These are phyloP conservation scores for Darwinula stevensoni DNA, from an alignment of 2,888 invertebrate genomes.

Conservation along the genomic window DNA sequence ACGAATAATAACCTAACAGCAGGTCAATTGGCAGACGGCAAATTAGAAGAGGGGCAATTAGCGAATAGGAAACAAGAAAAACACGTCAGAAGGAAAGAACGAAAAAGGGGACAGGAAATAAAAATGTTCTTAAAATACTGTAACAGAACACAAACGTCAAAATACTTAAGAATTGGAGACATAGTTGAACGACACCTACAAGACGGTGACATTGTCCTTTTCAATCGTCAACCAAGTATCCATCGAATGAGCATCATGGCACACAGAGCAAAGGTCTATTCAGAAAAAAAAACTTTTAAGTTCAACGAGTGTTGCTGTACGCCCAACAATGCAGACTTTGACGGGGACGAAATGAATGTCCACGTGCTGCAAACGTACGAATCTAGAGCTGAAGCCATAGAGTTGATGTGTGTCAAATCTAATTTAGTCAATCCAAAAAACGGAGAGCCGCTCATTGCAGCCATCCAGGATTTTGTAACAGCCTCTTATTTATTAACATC, in stretches of 20 bases:
- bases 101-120: no score
- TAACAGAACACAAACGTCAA: slow-evolving; percentile 1
- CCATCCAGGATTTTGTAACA: no score
- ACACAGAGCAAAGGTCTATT: slow-evolving; percentile 17
- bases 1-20: no score
- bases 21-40: no score
- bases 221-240: slow-evolving; percentile 26
- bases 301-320: slow-evolving; percentile 16
- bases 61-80: no score
- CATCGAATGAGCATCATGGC: slow-evolving; percentile 31
- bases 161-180: slow-evolving; percentile 12
- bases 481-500: no score
- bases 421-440: no score
- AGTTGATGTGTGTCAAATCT: no score
- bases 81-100: no score
- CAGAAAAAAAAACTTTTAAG: slow-evolving; percentile 19
- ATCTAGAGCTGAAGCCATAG: slow-evolving; percentile 17
- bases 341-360: slow-evolving; percentile 19
- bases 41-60: no score
- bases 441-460: no score
- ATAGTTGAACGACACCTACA: slow-evolving; percentile 24
- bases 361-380: slow-evolving; percentile 18
- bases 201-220: slow-evolving; percentile 24
- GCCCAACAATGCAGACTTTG: slow-evolving; percentile 20
- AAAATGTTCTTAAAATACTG: no score